A percentile compares a stretch with the other conserved stretches of the same genome.
phyloP scores from a whole-genome alignment of 1,140 invertebrate genomes.

The Potamilus streckersoni region DNA sequence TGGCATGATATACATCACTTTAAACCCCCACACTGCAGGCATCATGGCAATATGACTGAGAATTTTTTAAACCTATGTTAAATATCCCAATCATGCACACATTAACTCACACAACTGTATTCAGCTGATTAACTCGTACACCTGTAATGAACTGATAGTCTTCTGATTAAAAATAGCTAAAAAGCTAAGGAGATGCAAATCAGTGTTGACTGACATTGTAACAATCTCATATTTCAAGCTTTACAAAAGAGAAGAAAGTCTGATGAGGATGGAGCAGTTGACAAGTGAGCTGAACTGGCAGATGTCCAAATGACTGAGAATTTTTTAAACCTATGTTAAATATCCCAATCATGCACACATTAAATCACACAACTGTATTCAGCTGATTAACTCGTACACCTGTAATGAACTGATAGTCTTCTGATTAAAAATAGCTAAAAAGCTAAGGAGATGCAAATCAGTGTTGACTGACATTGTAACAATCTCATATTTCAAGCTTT shows the following conservation, averaged over 20 bases:
- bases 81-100: too few species aligned
- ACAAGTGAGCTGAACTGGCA: constrained; percentile 66
- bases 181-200: too few species aligned
- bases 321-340: too few species aligned
- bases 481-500: constrained; percentile 37
- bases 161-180: background rate
- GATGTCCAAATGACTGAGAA: constrained; percentile 51
- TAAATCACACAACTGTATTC: background rate
- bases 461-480: too few species aligned
- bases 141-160: constrained; percentile 9
- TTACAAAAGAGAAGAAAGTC: constrained; percentile 53
- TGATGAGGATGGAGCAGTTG: constrained; percentile 58
- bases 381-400: background rate
- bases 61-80: too few species aligned
- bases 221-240: constrained; percentile 35
- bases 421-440: background rate
- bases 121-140: background rate
- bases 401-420: constrained; percentile 9
- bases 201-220: too few species aligned
- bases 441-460: too few species aligned
- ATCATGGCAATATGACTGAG: too few species aligned
- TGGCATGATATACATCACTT: too few species aligned
- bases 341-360: too few species aligned
- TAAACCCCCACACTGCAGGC: too few species aligned
- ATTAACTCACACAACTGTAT: background rate